Percentiles rank a stretch among this genome's conserved stretches.
phyloP scores from a whole-genome alignment of 2,113 vertebrate species.

The Ellobius talpinus region DNA sequence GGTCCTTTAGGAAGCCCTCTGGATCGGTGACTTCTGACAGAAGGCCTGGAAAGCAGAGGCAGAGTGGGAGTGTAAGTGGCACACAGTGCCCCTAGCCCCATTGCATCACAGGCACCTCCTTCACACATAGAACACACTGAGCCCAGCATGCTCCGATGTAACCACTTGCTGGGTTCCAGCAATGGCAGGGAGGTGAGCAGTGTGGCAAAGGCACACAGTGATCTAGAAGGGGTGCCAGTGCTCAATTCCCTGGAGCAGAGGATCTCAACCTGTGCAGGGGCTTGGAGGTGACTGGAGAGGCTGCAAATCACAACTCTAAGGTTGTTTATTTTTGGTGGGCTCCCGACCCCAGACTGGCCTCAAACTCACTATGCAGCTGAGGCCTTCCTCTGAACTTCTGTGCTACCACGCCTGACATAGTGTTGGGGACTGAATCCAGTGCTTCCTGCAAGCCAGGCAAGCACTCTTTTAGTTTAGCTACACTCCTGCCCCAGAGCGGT shows the following conservation, averaged over 20 bases:
- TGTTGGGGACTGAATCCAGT: neutral
- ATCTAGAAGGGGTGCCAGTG: fast-evolving
- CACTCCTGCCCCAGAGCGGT: too few relatives aligned
- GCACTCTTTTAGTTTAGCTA: neutral
- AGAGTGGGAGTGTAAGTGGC: neutral
- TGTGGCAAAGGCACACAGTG: neutral
- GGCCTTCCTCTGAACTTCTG: neutral
- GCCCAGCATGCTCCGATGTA: neutral
- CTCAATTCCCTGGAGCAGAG: neutral
- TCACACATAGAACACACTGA: neutral
- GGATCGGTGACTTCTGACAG: constrained; percentile 94
- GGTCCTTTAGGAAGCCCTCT: constrained; percentile 96
- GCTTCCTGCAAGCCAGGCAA: neutral
- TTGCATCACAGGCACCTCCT: neutral
- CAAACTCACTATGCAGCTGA: neutral
- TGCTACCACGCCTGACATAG: neutral
- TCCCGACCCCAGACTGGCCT: neutral
- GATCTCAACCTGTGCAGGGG: too few relatives aligned
- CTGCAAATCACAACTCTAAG: neutral
- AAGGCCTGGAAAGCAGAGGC: constrained; percentile 89
- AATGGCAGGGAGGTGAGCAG: fast-evolving
- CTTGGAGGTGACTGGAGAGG: neutral
- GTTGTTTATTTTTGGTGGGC: neutral
- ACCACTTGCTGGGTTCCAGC: neutral
- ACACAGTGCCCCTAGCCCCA: neutral